These are phyloP conservation scores for Cynaeus angustus DNA, from an alignment of 2,888 invertebrate genomes.

Conservation along the genomic window DNA sequence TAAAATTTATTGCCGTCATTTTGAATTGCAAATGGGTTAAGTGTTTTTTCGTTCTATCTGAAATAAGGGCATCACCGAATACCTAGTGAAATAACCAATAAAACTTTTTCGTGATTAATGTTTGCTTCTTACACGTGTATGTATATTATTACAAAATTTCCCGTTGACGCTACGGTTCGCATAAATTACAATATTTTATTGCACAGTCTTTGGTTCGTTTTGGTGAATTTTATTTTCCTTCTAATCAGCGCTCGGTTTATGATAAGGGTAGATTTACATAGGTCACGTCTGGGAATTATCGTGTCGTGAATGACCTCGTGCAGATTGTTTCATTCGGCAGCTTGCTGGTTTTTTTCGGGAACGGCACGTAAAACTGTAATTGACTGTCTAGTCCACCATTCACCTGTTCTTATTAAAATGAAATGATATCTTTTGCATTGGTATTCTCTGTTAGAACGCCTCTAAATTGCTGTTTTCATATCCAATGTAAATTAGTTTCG, in stretches of 20 bases:
- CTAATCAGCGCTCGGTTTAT: neutral
- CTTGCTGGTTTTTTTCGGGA: slow-evolving; percentile 17
- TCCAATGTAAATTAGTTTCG: slow-evolving; percentile 61
- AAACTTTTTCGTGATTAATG: neutral
- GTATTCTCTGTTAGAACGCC: slow-evolving; percentile 59
- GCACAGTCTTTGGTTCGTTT: neutral
- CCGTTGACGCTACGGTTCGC: neutral
- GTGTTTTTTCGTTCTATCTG: slow-evolving; percentile 50
- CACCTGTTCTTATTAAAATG: slow-evolving; percentile 61
- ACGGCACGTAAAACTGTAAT: slow-evolving; percentile 23
- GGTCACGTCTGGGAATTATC: slow-evolving; percentile 9
- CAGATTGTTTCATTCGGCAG: slow-evolving; percentile 14
- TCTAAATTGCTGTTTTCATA: slow-evolving; percentile 62
- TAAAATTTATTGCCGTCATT: slow-evolving; percentile 57
- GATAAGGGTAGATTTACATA: slow-evolving; percentile 17
- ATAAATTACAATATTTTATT: slow-evolving; percentile 2
- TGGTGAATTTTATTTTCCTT: slow-evolving; percentile 6
- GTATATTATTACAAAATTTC: too few relatives aligned
- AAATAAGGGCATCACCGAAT: slow-evolving; percentile 38
- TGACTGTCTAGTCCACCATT: slow-evolving; percentile 23
- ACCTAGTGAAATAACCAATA: too few relatives aligned
- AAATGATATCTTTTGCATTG: slow-evolving; percentile 61
- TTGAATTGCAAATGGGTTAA: slow-evolving; percentile 60
- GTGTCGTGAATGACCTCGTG: slow-evolving; percentile 18
- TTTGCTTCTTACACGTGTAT: neutral